These are phyloP conservation scores for Troglohyphantes excavatus DNA, from an alignment of 2,888 invertebrate species.

Conservation along the genomic window DNA sequence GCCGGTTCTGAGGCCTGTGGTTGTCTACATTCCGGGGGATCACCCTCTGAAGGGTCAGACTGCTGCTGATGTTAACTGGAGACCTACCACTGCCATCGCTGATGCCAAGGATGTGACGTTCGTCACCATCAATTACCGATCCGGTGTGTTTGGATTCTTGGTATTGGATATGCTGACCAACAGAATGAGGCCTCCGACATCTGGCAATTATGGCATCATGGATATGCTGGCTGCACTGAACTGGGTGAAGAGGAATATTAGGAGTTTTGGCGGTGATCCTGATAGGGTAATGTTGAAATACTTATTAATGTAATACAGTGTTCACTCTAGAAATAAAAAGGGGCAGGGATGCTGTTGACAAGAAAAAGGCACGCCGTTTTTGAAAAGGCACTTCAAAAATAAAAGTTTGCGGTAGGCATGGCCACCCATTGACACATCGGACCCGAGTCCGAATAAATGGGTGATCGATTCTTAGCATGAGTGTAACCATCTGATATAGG, in stretches of 20 bases:
- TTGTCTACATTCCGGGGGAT: slow-evolving; percentile 80
- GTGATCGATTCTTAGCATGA: too few species aligned
- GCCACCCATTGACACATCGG: too few species aligned
- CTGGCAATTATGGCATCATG: slow-evolving; percentile 93
- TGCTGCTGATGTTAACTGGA: slow-evolving; percentile 82
- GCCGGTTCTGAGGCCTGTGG: slow-evolving; percentile 77
- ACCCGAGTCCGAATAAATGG: too few species aligned
- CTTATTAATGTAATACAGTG: too few species aligned
- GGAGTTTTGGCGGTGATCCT: slow-evolving; percentile 91
- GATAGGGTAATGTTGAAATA: slow-evolving; percentile 81
- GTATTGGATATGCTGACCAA: slow-evolving; percentile 87
- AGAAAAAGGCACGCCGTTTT: too few species aligned
- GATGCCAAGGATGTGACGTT: slow-evolving; percentile 91
- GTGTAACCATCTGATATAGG: too few species aligned
- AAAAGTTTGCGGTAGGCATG: too few species aligned
- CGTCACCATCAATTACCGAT: slow-evolving; percentile 92
- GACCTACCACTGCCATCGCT: slow-evolving; percentile 90
- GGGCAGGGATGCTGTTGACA: too few species aligned
- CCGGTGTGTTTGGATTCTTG: slow-evolving; percentile 88
- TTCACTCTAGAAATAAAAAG: too few species aligned
- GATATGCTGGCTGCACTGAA: slow-evolving; percentile 90
- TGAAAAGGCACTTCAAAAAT: too few species aligned
- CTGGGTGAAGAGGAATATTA: slow-evolving; percentile 92
- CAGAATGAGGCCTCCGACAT: slow-evolving; percentile 88
- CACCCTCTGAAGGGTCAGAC: slow-evolving; percentile 79